Percentiles rank a stretch among this genome's conserved stretches.
These are phyloP conservation scores for Ruditapes philippinarum DNA, from an alignment of 1,140 invertebrate genomes.

Conservation along the genomic window DNA sequence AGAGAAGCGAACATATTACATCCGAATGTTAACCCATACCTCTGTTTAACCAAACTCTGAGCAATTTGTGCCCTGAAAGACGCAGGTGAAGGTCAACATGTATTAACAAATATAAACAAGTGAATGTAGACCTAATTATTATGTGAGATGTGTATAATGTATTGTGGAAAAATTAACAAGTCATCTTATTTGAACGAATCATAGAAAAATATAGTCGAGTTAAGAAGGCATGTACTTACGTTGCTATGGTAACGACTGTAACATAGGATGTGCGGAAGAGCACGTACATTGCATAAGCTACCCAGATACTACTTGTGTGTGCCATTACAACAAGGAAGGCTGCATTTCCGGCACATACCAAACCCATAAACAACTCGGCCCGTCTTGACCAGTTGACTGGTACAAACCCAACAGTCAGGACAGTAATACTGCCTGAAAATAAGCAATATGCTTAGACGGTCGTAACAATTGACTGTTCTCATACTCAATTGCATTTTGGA, in stretches of 20 bases:
- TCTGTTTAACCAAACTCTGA: conserved; percentile 15
- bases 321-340: conserved; percentile 23
- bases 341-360: conserved; percentile 42
- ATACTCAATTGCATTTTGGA: too few relatives aligned
- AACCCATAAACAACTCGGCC: conserved; percentile 22
- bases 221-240: conserved; percentile 38
- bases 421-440: conserved; percentile 2
- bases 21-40: conserved; percentile 41
- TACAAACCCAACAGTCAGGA: conserved; percentile 48
- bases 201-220: neutral
- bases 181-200: neutral
- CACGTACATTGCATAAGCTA: conserved; percentile 38
- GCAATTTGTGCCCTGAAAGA: conserved; percentile 42
- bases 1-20: conserved; percentile 36
- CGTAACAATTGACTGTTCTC: too few relatives aligned
- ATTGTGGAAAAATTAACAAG: neutral
- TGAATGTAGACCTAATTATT: too few relatives aligned
- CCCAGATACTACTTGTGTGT: conserved; percentile 33
- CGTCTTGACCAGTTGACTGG: conserved; percentile 33
- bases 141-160: neutral
- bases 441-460: too few relatives aligned
- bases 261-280: conserved; percentile 38
- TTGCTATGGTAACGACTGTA: conserved; percentile 45
- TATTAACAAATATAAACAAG: too few relatives aligned
- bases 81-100: neutral